These are phyloP conservation scores for Anabacerthia variegaticeps DNA, from an alignment of 2,797 vertebrate genomes.

Conservation along the genomic window DNA sequence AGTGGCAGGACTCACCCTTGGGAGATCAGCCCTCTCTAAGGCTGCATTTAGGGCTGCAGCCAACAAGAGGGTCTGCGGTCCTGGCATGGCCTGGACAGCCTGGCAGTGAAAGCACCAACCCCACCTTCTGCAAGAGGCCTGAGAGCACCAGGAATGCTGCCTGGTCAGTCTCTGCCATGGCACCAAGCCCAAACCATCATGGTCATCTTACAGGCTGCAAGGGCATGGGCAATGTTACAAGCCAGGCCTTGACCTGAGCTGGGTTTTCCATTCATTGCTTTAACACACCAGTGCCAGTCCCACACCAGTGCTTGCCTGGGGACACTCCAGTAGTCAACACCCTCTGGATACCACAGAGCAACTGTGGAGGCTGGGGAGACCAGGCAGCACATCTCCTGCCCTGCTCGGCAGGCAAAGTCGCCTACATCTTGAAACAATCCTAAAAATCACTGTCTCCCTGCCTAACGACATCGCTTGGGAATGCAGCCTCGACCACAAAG, in stretches of 20 bases:
- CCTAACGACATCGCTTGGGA: constrained; percentile 48
- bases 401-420: not conserved
- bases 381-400: not conserved
- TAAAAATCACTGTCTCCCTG: not conserved
- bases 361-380: not conserved
- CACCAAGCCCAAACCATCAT: not conserved
- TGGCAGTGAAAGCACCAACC: not conserved
- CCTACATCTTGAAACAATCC: constrained; percentile 60
- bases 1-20: not conserved
- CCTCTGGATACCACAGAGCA: not conserved
- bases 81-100: not conserved
- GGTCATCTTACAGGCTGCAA: not conserved
- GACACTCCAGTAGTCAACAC: not conserved
- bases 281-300: not conserved
- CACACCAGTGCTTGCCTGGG: not conserved
- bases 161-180: not conserved
- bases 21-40: not conserved
- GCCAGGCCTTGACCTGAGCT: fast-evolving
- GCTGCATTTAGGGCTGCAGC: not conserved
- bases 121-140: not conserved
- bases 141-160: not conserved
- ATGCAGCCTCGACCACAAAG: constrained; percentile 43
- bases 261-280: not conserved
- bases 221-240: not conserved
- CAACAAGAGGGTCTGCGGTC: not conserved